phyloP scores from a whole-genome alignment of 2,797 vertebrate genomes.

The Saxicola maurus region DNA sequence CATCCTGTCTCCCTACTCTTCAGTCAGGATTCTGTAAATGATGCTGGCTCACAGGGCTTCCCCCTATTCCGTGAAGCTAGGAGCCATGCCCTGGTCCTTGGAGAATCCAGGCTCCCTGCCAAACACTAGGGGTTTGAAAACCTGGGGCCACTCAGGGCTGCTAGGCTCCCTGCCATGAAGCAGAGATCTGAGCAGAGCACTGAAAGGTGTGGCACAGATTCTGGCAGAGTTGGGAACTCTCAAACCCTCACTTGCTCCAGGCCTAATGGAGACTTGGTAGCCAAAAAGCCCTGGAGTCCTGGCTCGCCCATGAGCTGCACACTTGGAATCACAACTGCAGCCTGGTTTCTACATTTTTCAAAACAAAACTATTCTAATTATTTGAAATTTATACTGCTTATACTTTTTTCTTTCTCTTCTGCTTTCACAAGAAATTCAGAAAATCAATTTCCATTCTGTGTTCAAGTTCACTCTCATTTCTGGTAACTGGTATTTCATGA shows the following conservation, averaged over 20 bases:
- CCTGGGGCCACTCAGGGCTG: neutral
- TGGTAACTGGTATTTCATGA: neutral
- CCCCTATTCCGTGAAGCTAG: neutral
- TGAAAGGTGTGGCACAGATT: slow-evolving; percentile 29
- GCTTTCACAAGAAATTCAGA: neutral
- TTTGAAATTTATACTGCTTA: neutral
- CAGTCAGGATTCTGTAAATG: neutral
- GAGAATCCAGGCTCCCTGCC: slow-evolving; percentile 7
- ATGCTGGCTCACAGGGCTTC: neutral
- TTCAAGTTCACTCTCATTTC: neutral
- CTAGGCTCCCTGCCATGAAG: neutral
- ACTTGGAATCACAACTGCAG: neutral
- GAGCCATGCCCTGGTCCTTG: slow-evolving; percentile 1
- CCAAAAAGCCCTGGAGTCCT: slow-evolving; percentile 4
- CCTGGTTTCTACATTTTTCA: neutral
- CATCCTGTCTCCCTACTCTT: neutral
- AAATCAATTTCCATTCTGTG: neutral
- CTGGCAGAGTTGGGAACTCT: slow-evolving; percentile 5
- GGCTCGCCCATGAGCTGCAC: neutral
- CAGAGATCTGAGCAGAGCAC: neutral
- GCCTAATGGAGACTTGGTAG: neutral
- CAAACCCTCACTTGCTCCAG: neutral
- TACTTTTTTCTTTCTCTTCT: neutral
- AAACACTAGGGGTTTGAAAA: slow-evolving; percentile 1
- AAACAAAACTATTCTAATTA: neutral